phyloP scores from a whole-genome alignment of 2,113 vertebrate species.

The Myotis lucifugus region DNA sequence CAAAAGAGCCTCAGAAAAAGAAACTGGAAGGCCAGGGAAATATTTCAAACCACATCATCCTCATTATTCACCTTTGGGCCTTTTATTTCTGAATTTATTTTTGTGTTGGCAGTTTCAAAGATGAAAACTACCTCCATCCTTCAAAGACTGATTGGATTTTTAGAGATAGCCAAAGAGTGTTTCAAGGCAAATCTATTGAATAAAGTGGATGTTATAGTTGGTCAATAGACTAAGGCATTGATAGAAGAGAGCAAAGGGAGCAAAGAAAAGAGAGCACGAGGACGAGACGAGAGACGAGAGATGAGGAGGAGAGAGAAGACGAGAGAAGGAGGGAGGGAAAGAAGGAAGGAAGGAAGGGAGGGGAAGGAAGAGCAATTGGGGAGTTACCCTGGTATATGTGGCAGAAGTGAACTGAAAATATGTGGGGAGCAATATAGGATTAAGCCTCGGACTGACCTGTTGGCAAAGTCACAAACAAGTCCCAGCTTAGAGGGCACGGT shows the following conservation, averaged over 20 bases:
- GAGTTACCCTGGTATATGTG: background rate
- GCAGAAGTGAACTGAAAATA: background rate
- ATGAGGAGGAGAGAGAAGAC: too few relatives aligned
- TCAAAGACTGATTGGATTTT: background rate
- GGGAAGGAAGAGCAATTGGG: background rate
- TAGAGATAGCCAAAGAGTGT: background rate
- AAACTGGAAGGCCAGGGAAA: background rate
- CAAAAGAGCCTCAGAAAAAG: background rate
- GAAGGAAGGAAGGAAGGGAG: too few relatives aligned
- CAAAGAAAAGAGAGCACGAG: too few relatives aligned
- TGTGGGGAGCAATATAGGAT: too few relatives aligned
- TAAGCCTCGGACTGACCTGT: too few relatives aligned
- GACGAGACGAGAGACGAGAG: too few relatives aligned
- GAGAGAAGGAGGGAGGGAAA: background rate
- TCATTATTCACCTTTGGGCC: background rate
- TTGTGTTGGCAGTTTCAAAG: background rate
- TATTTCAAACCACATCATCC: background rate
- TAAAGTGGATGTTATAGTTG: background rate
- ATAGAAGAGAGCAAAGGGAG: background rate
- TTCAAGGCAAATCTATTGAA: background rate
- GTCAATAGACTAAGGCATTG: background rate
- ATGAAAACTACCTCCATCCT: background rate
- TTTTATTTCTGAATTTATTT: conserved; percentile 30
- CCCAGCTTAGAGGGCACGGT: too few relatives aligned
- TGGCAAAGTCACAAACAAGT: too few relatives aligned